These are phyloP conservation scores for Sebastiscus albofasciatus DNA, from an alignment of 2,797 vertebrate species.

Conservation along the genomic window DNA sequence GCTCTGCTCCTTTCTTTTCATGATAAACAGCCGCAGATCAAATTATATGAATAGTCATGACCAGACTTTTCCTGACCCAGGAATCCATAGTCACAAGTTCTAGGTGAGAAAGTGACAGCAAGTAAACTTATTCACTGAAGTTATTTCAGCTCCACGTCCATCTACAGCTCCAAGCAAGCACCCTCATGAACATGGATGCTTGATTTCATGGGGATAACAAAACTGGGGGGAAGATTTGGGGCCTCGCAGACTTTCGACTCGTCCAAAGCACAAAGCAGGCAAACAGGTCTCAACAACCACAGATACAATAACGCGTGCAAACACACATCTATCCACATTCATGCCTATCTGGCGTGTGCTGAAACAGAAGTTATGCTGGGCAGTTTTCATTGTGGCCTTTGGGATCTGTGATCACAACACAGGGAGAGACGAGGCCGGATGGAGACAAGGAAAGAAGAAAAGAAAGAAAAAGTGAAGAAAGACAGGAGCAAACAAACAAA, in stretches of 20 bases:
- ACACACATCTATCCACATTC: constrained; percentile 54
- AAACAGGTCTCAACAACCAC: constrained; percentile 39
- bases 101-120: constrained; percentile 6
- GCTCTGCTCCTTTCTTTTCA: neutral
- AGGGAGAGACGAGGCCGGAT: constrained; percentile 50
- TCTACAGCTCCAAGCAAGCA: constrained; percentile 30
- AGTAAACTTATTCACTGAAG: constrained; percentile 30
- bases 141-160: constrained; percentile 17
- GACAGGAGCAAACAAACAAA: constrained; percentile 84
- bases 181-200: constrained; percentile 73
- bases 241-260: constrained; percentile 20
- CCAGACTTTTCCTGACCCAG: neutral
- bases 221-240: constrained; percentile 47
- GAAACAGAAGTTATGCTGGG: constrained; percentile 63
- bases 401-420: constrained; percentile 69
- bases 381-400: constrained; percentile 66
- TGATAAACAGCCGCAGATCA: neutral
- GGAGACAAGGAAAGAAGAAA: constrained; percentile 58
- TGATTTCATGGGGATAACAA: constrained; percentile 71
- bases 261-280: constrained; percentile 50
- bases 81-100: neutral
- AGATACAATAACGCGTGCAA: constrained; percentile 51
- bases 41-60: constrained; percentile 5
- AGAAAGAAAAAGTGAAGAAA: constrained; percentile 77
- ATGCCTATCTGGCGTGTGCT: constrained; percentile 60